A percentile compares a stretch with the other conserved stretches of the same genome.
phyloP scores from a whole-genome alignment of 2,888 invertebrate genomes.

The Dasypogon diadema region DNA sequence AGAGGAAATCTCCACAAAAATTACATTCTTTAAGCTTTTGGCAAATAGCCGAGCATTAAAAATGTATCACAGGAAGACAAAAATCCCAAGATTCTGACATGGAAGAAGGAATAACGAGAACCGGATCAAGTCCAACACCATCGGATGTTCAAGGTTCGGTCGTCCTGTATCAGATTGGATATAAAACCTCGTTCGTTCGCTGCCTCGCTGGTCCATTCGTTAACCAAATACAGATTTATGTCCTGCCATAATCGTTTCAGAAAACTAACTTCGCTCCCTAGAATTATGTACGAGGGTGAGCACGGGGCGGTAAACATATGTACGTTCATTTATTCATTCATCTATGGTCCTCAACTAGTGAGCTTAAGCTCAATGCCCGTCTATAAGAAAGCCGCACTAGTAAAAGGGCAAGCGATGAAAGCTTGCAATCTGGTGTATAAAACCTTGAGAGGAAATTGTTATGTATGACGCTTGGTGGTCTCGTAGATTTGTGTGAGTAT shows the following conservation, averaged over 20 bases:
- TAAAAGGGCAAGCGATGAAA: conserved; percentile 42
- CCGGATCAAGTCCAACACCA: conserved; percentile 41
- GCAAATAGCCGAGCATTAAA: conserved; percentile 49
- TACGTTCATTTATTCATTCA: conserved; percentile 46
- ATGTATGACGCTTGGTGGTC: conserved; percentile 31
- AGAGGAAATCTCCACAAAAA: conserved; percentile 11
- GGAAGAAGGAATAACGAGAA: conserved; percentile 26
- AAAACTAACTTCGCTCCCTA: conserved; percentile 47
- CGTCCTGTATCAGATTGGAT: conserved; percentile 28
- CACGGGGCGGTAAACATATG: conserved; percentile 39
- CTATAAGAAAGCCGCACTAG: conserved; percentile 25
- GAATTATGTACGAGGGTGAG: conserved; percentile 17
- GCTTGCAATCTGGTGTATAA: conserved; percentile 44
- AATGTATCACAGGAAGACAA: conserved; percentile 46
- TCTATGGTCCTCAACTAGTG: conserved; percentile 36
- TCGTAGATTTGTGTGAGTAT: conserved; percentile 24
- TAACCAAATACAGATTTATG: conserved; percentile 53
- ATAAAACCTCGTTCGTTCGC: conserved; percentile 51
- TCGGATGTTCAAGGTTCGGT: not conserved
- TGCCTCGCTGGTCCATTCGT: conserved; percentile 46
- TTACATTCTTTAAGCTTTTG: conserved; percentile 47
- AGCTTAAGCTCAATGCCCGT: not conserved
- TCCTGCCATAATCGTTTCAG: conserved; percentile 52
- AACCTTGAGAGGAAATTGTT: conserved; percentile 39
- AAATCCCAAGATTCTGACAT: conserved; percentile 23